Evolutionary conservation across 2,888 invertebrate species (phyloP).

Genomic region (Pheosia tremula): DNA sequence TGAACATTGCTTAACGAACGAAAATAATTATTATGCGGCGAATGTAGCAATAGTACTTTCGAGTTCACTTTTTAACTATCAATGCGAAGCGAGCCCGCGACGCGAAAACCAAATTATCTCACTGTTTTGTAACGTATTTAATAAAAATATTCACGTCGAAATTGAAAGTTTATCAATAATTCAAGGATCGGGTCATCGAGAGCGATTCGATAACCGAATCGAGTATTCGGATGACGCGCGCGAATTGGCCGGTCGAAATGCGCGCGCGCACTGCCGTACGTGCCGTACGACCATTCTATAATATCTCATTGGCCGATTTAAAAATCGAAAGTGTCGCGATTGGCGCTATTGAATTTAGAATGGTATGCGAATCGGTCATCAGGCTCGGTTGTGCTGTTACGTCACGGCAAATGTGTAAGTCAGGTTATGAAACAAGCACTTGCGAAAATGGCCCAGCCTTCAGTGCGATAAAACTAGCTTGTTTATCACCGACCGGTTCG

Average conservation of each 20-base stretch:
- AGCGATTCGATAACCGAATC: constrained; percentile 43
- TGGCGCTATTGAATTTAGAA: constrained; percentile 53
- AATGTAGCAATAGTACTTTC: constrained; percentile 5
- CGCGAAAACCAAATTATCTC: constrained; percentile 24
- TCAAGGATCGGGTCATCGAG: constrained; percentile 37
- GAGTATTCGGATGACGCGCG: constrained; percentile 56
- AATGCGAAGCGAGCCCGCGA: constrained; percentile 13
- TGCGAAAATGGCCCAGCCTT: constrained; percentile 51
- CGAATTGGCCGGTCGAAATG: constrained; percentile 41
- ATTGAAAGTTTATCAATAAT: constrained; percentile 68
- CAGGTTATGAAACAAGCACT: constrained; percentile 58
- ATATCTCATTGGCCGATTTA: constrained; percentile 48
- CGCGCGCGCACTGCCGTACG: constrained; percentile 28
- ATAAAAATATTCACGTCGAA: constrained; percentile 57
- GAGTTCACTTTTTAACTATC: constrained; percentile 4
- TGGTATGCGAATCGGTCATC: constrained; percentile 47
- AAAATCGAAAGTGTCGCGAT: constrained; percentile 64
- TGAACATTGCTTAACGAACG: constrained; percentile 1
- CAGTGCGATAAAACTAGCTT: constrained; percentile 39
- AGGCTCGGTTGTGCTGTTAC: constrained; percentile 36
- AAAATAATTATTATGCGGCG: not conserved
- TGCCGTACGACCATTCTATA: constrained; percentile 27
- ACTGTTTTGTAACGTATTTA: constrained; percentile 51
- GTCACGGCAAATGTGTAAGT: constrained; percentile 40
- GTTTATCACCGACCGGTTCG: constrained; percentile 26